Evolutionary conservation across 2,888 invertebrate genomes (phyloP).

Genomic region (Liodrosophila aerea): DNA sequence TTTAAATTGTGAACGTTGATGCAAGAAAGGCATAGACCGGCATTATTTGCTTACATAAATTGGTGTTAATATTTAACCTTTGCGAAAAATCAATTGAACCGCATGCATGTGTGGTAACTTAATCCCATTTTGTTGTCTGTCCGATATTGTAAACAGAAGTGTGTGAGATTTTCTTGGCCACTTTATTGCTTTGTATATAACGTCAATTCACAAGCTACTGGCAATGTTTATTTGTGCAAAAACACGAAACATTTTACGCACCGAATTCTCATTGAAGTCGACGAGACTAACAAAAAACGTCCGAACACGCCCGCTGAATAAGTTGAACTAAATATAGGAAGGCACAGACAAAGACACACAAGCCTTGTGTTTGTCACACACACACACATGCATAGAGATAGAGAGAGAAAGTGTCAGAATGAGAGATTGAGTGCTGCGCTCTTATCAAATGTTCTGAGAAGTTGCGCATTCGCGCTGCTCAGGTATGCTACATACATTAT

Average conservation of each 20-base stretch:
- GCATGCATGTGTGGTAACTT: constrained; percentile 13
- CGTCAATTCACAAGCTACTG: constrained; percentile 30
- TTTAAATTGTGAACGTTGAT: constrained; percentile 11
- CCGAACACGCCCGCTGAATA: constrained; percentile 34
- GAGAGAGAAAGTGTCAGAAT: constrained; percentile 1
- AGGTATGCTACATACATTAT: constrained; percentile 15
- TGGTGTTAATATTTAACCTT: constrained; percentile 39
- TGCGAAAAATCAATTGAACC: constrained; percentile 29
- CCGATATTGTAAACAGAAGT: constrained; percentile 20
- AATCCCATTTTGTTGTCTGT: constrained; percentile 19
- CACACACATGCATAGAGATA: not conserved
- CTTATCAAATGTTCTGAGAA: constrained; percentile 15
- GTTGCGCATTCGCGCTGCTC: constrained; percentile 5
- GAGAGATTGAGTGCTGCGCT: constrained; percentile 7
- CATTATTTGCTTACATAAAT: constrained; percentile 21
- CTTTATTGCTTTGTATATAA: constrained; percentile 35
- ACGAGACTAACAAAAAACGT: constrained; percentile 4
- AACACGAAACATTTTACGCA: constrained; percentile 32
- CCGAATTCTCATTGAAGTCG: not conserved
- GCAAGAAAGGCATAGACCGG: not conserved
- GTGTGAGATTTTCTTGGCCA: constrained; percentile 21
- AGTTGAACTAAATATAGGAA: constrained; percentile 31
- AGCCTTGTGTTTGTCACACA: constrained; percentile 20
- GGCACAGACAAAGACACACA: constrained; percentile 19
- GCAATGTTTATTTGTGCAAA: constrained; percentile 30